These are phyloP conservation scores for Mus caroli DNA, from an alignment of 2,797 vertebrate species.

Conservation along the genomic window DNA sequence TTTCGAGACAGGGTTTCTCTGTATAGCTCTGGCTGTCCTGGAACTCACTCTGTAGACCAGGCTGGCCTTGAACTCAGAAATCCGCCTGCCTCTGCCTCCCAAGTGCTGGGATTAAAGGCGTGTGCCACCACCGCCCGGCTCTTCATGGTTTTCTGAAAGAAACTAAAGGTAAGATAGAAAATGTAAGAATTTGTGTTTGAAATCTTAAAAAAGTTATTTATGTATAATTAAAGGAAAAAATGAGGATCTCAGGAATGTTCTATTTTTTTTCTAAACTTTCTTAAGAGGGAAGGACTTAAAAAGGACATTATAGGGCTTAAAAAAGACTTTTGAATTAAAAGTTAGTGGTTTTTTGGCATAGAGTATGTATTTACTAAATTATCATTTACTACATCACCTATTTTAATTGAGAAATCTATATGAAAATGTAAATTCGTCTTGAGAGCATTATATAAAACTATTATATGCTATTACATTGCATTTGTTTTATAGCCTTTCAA, in stretches of 20 bases:
- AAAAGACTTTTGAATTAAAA: neutral
- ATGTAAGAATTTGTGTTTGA: neutral
- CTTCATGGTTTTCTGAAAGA: neutral
- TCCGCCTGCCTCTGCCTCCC: no score
- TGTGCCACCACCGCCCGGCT: neutral
- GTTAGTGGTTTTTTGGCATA: neutral
- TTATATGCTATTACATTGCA: neutral
- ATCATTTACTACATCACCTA: neutral
- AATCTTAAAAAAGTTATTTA: neutral
- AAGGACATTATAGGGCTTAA: neutral
- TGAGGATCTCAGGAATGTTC: neutral
- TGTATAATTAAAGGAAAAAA: neutral
- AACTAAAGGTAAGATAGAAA: neutral
- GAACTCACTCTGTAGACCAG: no score
- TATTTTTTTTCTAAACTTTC: neutral
- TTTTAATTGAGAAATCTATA: slow-evolving; percentile 36
- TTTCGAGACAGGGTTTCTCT: no score
- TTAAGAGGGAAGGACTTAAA: neutral
- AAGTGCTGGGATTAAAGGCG: no score
- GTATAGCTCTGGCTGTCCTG: no score
- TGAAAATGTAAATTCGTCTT: neutral
- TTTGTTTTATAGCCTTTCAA: neutral
- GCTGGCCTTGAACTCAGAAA: no score
- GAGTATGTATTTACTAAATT: slow-evolving; percentile 16
- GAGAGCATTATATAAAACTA: slow-evolving; percentile 11